Evolutionary conservation across 2,113 vertebrate genomes (phyloP).

Genomic region (Myotis lucifugus): DNA sequence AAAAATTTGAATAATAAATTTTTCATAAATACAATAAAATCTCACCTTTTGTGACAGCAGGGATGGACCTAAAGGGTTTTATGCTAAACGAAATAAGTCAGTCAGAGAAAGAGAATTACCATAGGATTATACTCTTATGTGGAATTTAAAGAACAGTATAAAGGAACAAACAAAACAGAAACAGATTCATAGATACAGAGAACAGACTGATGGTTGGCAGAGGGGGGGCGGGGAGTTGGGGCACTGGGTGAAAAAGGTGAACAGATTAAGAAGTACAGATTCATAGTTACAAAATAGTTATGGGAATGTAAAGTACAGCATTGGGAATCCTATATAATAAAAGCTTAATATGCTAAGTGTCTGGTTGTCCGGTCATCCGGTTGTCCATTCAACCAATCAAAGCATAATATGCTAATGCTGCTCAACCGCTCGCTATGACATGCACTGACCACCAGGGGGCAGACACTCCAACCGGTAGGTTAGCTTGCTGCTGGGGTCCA

Average conservation of each 20-base stretch:
- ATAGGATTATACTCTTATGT: neutral
- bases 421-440: too few relatives aligned
- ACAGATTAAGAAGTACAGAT: neutral
- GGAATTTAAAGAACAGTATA: neutral
- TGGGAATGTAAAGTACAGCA: neutral
- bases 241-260: neutral
- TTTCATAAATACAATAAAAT: neutral
- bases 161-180: neutral
- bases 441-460: too few relatives aligned
- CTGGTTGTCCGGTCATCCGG: too few relatives aligned
- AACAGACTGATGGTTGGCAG: neutral
- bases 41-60: neutral
- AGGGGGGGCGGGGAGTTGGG: neutral
- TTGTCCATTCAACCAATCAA: too few relatives aligned
- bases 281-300: neutral
- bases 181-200: neutral
- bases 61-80: neutral
- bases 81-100: neutral
- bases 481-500: too few relatives aligned
- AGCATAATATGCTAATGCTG: too few relatives aligned
- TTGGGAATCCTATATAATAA: neutral
- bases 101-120: neutral
- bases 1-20: neutral
- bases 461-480: too few relatives aligned
- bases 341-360: too few relatives aligned